Percentiles rank a stretch among this genome's conserved stretches.
phyloP scores from a whole-genome alignment of 2,797 vertebrate species.

The Psittacula echo region DNA sequence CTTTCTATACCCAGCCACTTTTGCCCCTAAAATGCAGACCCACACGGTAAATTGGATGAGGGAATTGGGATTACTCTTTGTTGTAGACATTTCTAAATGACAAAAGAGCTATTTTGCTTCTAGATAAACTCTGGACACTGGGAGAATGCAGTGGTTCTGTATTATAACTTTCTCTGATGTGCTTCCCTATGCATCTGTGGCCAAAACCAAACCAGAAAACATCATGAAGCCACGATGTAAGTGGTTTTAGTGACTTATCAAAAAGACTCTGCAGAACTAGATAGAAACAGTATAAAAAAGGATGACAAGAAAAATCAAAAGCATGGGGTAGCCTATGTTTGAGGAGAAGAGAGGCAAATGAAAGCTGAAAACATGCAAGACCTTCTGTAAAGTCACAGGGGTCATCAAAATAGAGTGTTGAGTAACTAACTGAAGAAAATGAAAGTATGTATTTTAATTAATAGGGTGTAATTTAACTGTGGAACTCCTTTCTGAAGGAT shows the following conservation, averaged over 20 bases:
- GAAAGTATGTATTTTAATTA: not conserved
- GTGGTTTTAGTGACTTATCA: not conserved
- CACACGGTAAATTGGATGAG: not conserved
- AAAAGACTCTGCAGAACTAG: not conserved
- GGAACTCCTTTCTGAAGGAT: not conserved
- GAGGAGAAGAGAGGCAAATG: not conserved
- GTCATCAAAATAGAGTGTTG: not conserved
- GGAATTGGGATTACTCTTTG: not conserved
- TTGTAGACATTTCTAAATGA: not conserved
- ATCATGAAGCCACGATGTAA: not conserved
- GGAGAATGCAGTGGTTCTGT: not conserved
- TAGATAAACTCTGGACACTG: not conserved
- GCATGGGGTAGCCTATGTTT: accelerated
- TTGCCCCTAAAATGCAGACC: not conserved
- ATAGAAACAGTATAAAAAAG: not conserved
- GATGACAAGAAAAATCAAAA: not conserved
- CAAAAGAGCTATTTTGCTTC: not conserved
- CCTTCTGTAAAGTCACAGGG: not conserved
- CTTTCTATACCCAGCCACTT: not conserved
- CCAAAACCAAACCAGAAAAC: not conserved
- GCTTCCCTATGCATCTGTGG: not conserved
- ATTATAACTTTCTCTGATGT: not conserved
- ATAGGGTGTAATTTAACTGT: not conserved
- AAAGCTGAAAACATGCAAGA: not conserved
- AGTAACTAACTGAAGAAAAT: not conserved